A percentile compares a stretch with the other conserved stretches of the same genome.
phyloP scores from a whole-genome alignment of 2,888 invertebrate species.

The Cryptus armator region DNA sequence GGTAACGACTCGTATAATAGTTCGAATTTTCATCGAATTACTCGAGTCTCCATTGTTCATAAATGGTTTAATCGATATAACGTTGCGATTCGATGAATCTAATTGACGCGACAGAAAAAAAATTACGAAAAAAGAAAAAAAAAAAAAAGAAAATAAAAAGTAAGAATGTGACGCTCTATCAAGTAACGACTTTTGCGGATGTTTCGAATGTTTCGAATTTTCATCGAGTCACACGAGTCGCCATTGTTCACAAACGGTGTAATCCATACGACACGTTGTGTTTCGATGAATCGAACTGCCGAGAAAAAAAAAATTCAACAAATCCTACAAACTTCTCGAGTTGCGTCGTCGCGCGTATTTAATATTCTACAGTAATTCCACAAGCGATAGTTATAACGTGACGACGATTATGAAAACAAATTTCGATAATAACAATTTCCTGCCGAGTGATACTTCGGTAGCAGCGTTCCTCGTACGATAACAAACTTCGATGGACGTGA shows the following conservation, averaged over 20 bases:
- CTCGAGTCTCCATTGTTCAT: neutral
- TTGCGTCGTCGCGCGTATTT: neutral
- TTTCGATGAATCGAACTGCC: neutral
- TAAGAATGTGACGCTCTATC: too few species aligned
- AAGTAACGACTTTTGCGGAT: too few species aligned
- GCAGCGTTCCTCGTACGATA: constrained; percentile 9
- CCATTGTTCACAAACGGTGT: too few species aligned
- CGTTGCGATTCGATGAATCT: too few species aligned
- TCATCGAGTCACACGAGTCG: too few species aligned
- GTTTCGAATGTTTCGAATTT: neutral
- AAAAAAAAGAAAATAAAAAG: too few species aligned
- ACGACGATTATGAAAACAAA: neutral
- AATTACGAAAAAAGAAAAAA: too few species aligned
- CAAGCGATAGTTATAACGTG: neutral
- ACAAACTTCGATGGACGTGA: neutral
- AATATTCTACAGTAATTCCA: neutral
- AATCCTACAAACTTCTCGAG: neutral
- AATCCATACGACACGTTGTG: neutral
- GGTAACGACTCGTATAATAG: neutral
- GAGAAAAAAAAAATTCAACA: neutral
- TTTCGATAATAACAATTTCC: neutral
- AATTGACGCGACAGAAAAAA: too few species aligned
- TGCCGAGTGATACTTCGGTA: neutral
- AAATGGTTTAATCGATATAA: neutral
- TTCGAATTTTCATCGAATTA: neutral